Evolutionary conservation across 1,140 invertebrate species (phyloP).

Genomic region (Eurytemora carolleeae): DNA sequence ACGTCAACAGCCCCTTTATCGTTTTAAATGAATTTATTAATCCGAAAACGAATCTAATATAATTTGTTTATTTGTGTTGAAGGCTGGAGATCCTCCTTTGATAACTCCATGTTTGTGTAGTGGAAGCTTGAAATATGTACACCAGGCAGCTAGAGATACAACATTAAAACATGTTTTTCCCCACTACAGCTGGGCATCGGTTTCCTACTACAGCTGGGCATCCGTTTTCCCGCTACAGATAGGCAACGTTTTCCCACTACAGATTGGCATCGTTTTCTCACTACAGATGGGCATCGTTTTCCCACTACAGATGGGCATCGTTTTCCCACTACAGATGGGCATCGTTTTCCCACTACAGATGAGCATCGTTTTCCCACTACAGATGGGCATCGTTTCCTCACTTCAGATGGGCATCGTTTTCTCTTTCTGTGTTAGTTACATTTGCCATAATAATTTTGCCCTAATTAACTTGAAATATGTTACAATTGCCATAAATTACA

Average conservation of each 20-base stretch:
- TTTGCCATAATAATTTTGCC: no score
- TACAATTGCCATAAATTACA: no score
- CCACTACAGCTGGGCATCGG: background rate
- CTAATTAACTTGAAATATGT: no score
- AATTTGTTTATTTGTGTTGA: background rate
- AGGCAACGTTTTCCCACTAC: background rate
- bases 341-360: no score
- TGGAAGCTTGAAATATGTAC: background rate
- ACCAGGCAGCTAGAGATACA: background rate
- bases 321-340: background rate
- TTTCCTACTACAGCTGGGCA: background rate
- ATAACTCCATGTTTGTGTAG: background rate
- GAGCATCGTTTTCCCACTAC: no score
- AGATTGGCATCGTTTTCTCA: background rate
- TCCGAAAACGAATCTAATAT: background rate
- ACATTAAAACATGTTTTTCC: background rate
- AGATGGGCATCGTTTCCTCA: no score
- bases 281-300: background rate
- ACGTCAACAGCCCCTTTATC: no score
- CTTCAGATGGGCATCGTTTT: no score
- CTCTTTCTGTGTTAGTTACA: no score
- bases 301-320: background rate
- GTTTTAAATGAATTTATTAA: background rate
- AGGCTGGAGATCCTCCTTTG: background rate
- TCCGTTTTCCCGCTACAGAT: background rate